phyloP scores from a whole-genome alignment of 2,113 vertebrate species.

The Gyps fulvus region DNA sequence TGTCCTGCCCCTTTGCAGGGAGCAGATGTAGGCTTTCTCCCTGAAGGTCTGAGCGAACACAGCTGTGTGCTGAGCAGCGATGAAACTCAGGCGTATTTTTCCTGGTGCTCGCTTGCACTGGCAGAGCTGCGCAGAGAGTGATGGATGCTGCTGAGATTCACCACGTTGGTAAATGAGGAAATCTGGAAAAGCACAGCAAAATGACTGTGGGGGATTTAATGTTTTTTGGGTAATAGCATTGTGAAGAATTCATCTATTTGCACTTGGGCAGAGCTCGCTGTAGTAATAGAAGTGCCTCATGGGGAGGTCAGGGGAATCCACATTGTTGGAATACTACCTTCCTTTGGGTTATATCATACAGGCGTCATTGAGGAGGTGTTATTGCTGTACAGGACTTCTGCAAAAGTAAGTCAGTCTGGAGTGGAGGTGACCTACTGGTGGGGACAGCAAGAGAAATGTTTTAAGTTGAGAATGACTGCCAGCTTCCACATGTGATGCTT shows the following conservation, averaged over 20 bases:
- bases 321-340: accelerated
- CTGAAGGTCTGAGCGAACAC: background rate
- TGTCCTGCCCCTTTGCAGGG: background rate
- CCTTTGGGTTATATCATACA: background rate
- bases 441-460: background rate
- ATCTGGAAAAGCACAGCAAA: background rate
- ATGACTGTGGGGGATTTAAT: background rate
- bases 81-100: background rate
- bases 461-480: background rate
- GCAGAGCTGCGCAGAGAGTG: background rate
- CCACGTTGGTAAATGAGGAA: background rate
- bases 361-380: background rate
- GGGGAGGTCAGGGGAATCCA: background rate
- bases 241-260: background rate
- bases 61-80: background rate
- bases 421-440: background rate
- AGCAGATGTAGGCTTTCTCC: background rate
- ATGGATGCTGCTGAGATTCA: background rate
- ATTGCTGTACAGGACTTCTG: background rate
- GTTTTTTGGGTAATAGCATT: background rate
- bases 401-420: background rate
- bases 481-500: background rate
- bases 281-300: background rate
- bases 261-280: background rate
- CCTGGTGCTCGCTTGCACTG: background rate